Evolutionary conservation across 2,797 vertebrate genomes (phyloP).

Genomic region (Labroides dimidiatus): DNA sequence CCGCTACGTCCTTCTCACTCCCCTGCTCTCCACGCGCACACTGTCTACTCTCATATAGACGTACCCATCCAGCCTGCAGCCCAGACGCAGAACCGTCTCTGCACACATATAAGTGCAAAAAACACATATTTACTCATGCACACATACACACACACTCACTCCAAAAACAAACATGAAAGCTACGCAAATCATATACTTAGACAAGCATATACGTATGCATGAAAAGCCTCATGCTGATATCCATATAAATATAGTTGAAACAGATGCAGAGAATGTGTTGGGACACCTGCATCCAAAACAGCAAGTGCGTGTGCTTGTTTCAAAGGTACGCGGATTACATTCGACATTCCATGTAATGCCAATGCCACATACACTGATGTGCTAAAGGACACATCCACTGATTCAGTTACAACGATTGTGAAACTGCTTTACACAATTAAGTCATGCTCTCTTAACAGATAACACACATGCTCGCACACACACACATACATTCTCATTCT

Average conservation of each 20-base stretch:
- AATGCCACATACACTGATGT: conserved; percentile 61
- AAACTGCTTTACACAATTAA: conserved; percentile 80
- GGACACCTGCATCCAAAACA: conserved; percentile 41
- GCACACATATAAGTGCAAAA: conserved; percentile 44
- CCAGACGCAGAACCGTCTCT: conserved; percentile 64
- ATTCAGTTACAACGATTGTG: conserved; percentile 68
- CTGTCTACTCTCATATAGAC: conserved; percentile 86
- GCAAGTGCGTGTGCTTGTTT: conserved; percentile 36
- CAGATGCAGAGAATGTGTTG: conserved; percentile 33
- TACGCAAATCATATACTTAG: conserved; percentile 32
- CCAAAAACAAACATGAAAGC: conserved; percentile 31
- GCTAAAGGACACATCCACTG: conserved; percentile 68
- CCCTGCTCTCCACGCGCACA: conserved; percentile 78
- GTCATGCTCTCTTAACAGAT: conserved; percentile 72
- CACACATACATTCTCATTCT: conserved; percentile 23
- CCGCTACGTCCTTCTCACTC: conserved; percentile 82
- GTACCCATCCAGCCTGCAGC: conserved; percentile 70
- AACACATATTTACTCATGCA: conserved; percentile 45
- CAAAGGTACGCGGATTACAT: conserved; percentile 43
- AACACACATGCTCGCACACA: conserved; percentile 63
- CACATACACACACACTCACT: not conserved
- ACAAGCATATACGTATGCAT: conserved; percentile 45
- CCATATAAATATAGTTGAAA: conserved; percentile 54
- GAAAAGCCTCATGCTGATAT: conserved; percentile 48
- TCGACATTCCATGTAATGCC: conserved; percentile 63